These are phyloP conservation scores for Tupaia chinensis DNA, from an alignment of 2,113 vertebrate species.

Conservation along the genomic window DNA sequence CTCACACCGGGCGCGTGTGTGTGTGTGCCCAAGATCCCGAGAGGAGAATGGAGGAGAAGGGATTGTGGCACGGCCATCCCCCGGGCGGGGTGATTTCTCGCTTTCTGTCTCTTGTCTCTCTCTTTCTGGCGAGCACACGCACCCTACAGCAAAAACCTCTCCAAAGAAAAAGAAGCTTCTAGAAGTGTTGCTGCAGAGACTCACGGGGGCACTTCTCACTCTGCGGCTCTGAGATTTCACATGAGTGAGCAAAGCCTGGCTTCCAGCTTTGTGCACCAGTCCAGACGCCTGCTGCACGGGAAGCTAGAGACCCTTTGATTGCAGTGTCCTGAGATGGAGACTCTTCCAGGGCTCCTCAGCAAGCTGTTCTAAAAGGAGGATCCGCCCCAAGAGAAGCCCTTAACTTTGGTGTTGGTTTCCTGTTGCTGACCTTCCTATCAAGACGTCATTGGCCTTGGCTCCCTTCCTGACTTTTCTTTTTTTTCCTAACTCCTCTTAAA, in stretches of 20 bases:
- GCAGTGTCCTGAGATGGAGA: not conserved
- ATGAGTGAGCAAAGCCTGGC: not conserved
- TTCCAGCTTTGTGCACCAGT: not conserved
- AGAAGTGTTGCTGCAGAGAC: not conserved
- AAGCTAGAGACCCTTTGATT: not conserved
- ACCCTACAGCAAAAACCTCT: too few species aligned
- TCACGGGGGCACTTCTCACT: fast-evolving
- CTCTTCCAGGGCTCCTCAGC: too few species aligned
- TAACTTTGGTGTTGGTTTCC: conserved; percentile 14
- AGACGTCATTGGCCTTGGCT: conserved; percentile 25
- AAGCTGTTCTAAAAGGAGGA: not conserved
- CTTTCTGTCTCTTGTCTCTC: too few species aligned
- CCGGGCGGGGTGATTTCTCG: too few species aligned
- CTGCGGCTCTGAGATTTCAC: not conserved
- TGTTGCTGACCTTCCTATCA: conserved; percentile 8
- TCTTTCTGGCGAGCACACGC: too few species aligned
- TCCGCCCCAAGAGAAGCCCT: not conserved
- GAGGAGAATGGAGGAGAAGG: too few species aligned
- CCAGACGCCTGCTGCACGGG: not conserved
- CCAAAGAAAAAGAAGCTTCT: too few species aligned
- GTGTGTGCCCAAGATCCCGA: too few species aligned
- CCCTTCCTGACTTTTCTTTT: not conserved
- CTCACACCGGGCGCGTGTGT: too few species aligned
- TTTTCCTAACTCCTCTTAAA: conserved; percentile 9
- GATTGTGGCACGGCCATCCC: too few species aligned